Evolutionary conservation across 2,113 vertebrate genomes (phyloP).

Genomic region (Solenodon paradoxus): DNA sequence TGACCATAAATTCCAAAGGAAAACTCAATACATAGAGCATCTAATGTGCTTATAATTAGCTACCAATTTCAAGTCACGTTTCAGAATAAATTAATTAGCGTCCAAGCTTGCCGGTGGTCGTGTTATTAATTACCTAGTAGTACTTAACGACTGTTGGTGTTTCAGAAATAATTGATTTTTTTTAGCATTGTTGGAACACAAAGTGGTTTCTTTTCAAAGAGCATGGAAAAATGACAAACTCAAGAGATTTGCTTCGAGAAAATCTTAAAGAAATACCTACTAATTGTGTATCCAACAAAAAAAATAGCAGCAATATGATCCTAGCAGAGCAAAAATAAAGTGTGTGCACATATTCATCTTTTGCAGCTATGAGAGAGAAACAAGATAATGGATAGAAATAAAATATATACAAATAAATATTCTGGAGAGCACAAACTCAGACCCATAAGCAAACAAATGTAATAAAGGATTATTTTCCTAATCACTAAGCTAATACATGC

Average conservation of each 20-base stretch:
- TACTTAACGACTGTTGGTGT: conserved; percentile 33
- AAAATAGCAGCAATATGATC: background rate
- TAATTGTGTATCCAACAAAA: background rate
- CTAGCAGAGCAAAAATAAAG: background rate
- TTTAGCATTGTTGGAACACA: conserved; percentile 37
- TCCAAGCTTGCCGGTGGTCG: conserved; percentile 24
- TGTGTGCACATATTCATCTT: background rate
- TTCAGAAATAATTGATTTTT: conserved; percentile 64
- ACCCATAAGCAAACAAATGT: background rate
- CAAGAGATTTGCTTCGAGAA: background rate
- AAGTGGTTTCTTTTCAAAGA: conserved; percentile 42
- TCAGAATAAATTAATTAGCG: conserved; percentile 27
- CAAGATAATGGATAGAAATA: background rate
- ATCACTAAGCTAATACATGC: background rate
- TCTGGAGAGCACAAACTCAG: background rate
- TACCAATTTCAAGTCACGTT: conserved; percentile 51
- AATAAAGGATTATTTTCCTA: background rate
- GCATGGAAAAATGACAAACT: background rate
- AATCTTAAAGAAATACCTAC: background rate
- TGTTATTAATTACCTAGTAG: conserved; percentile 68
- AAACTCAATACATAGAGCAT: background rate
- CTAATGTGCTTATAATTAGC: conserved; percentile 44
- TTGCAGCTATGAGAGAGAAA: background rate
- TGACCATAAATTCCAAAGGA: conserved; percentile 10
- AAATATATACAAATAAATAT: background rate